phyloP scores from a whole-genome alignment of 2,113 vertebrate genomes.

The Euleptes europaea region DNA sequence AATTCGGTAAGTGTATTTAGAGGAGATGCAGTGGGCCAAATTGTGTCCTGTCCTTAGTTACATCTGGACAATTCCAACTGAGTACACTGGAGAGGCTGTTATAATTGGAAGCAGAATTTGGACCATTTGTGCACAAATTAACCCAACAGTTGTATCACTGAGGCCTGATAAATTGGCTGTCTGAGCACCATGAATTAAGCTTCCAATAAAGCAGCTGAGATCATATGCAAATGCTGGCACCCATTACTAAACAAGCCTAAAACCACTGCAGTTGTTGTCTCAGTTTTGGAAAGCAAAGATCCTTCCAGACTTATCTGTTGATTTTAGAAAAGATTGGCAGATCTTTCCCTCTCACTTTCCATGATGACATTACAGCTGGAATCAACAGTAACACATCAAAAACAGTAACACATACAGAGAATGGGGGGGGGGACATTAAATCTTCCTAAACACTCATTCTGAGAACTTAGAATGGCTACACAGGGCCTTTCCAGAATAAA shows the following conservation, averaged over 20 bases:
- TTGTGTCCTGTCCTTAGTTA: neutral
- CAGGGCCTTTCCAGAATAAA: neutral
- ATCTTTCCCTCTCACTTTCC: neutral
- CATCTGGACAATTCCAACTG: neutral
- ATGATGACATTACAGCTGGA: neutral
- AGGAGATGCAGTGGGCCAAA: slow-evolving; percentile 3
- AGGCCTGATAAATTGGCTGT: neutral
- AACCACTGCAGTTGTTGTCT: neutral
- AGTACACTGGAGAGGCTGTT: neutral
- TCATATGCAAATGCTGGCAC: neutral
- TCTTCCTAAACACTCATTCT: neutral
- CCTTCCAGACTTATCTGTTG: neutral
- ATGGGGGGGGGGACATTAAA: neutral
- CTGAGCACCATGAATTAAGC: neutral
- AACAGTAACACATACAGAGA: neutral
- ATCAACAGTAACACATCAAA: neutral
- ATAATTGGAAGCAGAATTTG: slow-evolving; percentile 14
- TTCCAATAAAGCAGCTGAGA: slow-evolving; percentile 14
- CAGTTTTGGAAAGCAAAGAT: neutral
- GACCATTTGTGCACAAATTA: slow-evolving; percentile 19
- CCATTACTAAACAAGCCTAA: neutral
- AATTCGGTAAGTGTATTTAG: neutral
- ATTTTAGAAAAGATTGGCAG: neutral
- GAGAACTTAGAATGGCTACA: neutral
- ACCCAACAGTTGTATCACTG: neutral